Evolutionary conservation across 2,888 invertebrate genomes (phyloP).

Genomic region (Dolichopus griseipennis): DNA sequence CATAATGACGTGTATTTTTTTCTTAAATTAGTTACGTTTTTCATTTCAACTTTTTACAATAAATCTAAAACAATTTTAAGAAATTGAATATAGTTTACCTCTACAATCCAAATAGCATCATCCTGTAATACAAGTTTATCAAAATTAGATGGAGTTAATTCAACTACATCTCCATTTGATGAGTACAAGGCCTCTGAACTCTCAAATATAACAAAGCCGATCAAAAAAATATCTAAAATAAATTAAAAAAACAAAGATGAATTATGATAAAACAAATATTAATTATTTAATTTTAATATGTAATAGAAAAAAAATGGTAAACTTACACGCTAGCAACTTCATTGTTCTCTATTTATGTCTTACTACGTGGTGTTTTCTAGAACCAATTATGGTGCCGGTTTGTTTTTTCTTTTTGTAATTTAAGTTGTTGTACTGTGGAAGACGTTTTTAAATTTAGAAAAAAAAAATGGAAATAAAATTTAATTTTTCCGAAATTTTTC

Average conservation of each 20-base stretch:
- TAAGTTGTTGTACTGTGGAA: conserved; percentile 2
- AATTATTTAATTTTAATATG: background rate
- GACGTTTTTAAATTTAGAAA: conserved; percentile 7
- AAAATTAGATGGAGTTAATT: conserved; percentile 81
- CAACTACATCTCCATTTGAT: conserved; percentile 67
- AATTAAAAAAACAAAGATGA: conserved; percentile 8
- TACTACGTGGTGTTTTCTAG: background rate
- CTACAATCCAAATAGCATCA: conserved; percentile 88
- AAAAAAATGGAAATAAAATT: background rate
- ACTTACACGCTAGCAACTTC: conserved; percentile 20
- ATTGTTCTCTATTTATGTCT: conserved; percentile 11
- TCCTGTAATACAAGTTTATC: conserved; percentile 71
- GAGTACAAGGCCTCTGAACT: conserved; percentile 51
- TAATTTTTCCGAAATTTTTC: conserved; percentile 15
- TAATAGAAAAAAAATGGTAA: background rate
- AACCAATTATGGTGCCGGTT: background rate
- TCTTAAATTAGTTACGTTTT: no score
- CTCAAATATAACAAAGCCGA: background rate
- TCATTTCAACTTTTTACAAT: no score
- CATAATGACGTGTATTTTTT: background rate
- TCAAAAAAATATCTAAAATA: conserved; percentile 9
- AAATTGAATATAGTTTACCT: conserved; percentile 39
- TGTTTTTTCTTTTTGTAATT: background rate
- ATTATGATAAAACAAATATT: no score
- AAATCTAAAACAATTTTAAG: no score